These are phyloP conservation scores for Drosophila nigromelanica DNA, from an alignment of 1,140 invertebrate species.

Conservation along the genomic window DNA sequence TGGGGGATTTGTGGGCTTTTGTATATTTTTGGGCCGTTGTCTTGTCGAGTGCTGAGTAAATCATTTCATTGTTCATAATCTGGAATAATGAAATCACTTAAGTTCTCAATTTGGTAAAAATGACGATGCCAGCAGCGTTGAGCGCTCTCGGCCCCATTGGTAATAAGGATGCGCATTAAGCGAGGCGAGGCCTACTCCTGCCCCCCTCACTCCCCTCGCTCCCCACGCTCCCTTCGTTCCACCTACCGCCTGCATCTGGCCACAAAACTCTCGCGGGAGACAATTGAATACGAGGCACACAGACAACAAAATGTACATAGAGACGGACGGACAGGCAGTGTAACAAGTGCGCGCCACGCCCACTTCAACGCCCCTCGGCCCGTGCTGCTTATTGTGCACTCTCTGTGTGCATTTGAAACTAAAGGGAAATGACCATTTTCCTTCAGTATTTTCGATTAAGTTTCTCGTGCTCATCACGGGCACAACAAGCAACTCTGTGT, in stretches of 20 bases:
- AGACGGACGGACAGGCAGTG: constrained; percentile 18
- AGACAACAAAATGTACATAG: constrained; percentile 15
- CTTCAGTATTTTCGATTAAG: constrained; percentile 76
- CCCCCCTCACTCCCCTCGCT: too few relatives aligned
- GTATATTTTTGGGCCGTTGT: constrained; percentile 4
- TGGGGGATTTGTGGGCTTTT: background rate
- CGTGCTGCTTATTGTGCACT: constrained; percentile 11
- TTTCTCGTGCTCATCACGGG: constrained; percentile 71
- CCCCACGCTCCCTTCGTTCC: background rate
- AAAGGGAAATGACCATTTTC: constrained; percentile 72
- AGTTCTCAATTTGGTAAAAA: constrained; percentile 74
- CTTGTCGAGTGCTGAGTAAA: constrained; percentile 62
- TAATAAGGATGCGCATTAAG: constrained; percentile 80
- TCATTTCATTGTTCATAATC: constrained; percentile 81
- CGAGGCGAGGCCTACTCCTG: constrained; percentile 27
- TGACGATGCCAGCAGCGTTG: constrained; percentile 57
- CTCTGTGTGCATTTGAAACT: constrained; percentile 42
- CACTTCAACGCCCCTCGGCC: too few relatives aligned
- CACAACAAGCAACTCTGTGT: constrained; percentile 55
- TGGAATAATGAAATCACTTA: constrained; percentile 82
- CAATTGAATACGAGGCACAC: constrained; percentile 68
- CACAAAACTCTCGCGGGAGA: constrained; percentile 71
- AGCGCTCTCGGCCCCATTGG: constrained; percentile 55
- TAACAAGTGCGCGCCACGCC: constrained; percentile 47
- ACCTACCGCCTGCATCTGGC: constrained; percentile 7